Evolutionary conservation across 1,140 invertebrate species (phyloP).

Genomic region (Heliconius melpomene): DNA sequence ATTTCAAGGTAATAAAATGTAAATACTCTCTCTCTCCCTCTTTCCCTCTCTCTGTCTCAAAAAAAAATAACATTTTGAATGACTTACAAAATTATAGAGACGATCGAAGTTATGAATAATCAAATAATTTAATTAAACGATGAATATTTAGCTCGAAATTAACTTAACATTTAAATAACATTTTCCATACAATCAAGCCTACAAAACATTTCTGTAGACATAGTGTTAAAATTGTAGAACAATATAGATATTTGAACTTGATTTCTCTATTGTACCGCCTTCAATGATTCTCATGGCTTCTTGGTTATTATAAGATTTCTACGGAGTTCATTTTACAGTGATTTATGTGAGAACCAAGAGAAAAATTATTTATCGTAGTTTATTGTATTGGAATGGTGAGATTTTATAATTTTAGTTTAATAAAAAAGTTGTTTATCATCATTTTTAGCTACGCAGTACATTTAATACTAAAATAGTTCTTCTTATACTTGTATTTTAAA

Average conservation of each 20-base stretch:
- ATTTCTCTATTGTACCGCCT: conserved; percentile 41
- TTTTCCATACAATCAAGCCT: background rate
- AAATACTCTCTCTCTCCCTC: no score
- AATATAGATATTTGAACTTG: conserved; percentile 29
- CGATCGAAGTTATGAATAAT: no score
- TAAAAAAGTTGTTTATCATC: background rate
- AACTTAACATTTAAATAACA: background rate
- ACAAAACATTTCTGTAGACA: background rate
- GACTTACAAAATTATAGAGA: no score
- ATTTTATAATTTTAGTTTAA: background rate
- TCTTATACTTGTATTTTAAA: no score
- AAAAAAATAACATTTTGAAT: no score
- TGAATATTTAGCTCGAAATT: no score
- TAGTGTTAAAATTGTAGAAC: background rate
- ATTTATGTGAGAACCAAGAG: conserved; percentile 37
- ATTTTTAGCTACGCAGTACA: no score
- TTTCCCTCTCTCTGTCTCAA: no score
- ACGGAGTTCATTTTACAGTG: conserved; percentile 35
- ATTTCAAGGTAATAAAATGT: no score
- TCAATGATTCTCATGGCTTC: conserved; percentile 39
- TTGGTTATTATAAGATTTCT: conserved; percentile 39
- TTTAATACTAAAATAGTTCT: no score
- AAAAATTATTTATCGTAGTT: conserved; percentile 23
- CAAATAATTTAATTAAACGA: no score
- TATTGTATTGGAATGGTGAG: conserved; percentile 37